These are phyloP conservation scores for Muscicapa comitata DNA, from an alignment of 2,797 vertebrate species.

Conservation along the genomic window DNA sequence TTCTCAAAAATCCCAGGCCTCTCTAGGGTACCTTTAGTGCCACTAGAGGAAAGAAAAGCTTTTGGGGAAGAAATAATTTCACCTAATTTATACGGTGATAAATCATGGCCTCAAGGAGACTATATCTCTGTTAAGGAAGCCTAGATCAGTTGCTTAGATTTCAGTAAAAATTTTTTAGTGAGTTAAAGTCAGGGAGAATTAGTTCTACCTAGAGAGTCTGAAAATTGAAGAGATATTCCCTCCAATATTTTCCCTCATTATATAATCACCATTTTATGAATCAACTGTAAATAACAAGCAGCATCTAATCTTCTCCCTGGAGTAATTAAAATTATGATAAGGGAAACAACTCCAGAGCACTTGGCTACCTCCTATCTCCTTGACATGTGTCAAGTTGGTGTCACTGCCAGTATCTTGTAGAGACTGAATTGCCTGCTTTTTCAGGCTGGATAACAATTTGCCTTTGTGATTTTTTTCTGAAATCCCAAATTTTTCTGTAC, in stretches of 20 bases:
- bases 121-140: not conserved
- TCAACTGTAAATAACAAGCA: constrained; percentile 40
- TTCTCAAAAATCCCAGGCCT: not conserved
- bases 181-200: not conserved
- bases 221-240: constrained; percentile 11
- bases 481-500: not conserved
- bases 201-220: not conserved
- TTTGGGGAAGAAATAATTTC: not conserved
- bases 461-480: not conserved
- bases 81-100: not conserved
- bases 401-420: not conserved
- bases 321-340: constrained; percentile 55
- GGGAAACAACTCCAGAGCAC: not conserved
- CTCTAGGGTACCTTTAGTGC: not conserved
- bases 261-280: constrained; percentile 55
- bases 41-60: not conserved
- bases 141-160: not conserved
- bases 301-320: constrained; percentile 46
- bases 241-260: constrained; percentile 25
- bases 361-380: constrained; percentile 15
- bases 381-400: not conserved
- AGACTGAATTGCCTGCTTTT: not conserved
- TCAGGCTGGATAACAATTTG: not conserved
- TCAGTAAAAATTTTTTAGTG: not conserved
- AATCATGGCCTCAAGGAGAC: not conserved